phyloP scores from a whole-genome alignment of 2,888 invertebrate species.

The Seira musarum region DNA sequence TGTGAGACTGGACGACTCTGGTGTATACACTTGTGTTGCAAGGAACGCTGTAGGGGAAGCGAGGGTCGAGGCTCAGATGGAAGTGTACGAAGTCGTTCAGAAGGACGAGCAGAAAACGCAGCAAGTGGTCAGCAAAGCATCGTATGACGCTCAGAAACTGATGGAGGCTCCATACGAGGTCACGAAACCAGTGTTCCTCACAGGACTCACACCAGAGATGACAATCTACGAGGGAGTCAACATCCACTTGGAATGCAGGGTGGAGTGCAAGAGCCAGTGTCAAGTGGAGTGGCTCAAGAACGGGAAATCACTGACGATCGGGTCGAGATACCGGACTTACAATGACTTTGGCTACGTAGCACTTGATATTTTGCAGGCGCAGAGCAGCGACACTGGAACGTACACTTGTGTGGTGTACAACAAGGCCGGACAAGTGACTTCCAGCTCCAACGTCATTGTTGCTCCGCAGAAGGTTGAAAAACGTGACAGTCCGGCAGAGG shows the following conservation, averaged over 20 bases:
- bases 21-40: slow-evolving; percentile 95
- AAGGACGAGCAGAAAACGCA: slow-evolving; percentile 43
- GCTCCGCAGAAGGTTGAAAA: slow-evolving; percentile 78
- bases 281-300: slow-evolving; percentile 86
- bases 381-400: slow-evolving; percentile 94
- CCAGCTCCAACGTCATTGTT: slow-evolving; percentile 86
- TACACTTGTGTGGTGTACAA: slow-evolving; percentile 96
- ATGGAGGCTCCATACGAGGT: slow-evolving; percentile 44
- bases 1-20: slow-evolving; percentile 92
- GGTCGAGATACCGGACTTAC: slow-evolving; percentile 92
- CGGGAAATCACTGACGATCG: slow-evolving; percentile 89
- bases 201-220: slow-evolving; percentile 71
- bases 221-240: slow-evolving; percentile 94
- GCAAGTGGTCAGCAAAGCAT: slow-evolving; percentile 31
- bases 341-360: slow-evolving; percentile 98
- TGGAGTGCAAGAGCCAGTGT: slow-evolving; percentile 97
- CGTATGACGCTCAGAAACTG: slow-evolving; percentile 25
- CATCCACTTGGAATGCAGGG: slow-evolving; percentile 90
- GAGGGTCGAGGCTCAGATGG: slow-evolving; percentile 47
- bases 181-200: slow-evolving; percentile 47
- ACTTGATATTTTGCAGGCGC: slow-evolving; percentile 94
- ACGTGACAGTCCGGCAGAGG: slow-evolving; percentile 72
- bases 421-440: slow-evolving; percentile 92
- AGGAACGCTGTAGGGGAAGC: slow-evolving; percentile 71
- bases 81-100: slow-evolving; percentile 49